A percentile compares a stretch with the other conserved stretches of the same genome.
These are phyloP conservation scores for Mirounga angustirostris DNA, from an alignment of 2,113 vertebrate species.

Conservation along the genomic window DNA sequence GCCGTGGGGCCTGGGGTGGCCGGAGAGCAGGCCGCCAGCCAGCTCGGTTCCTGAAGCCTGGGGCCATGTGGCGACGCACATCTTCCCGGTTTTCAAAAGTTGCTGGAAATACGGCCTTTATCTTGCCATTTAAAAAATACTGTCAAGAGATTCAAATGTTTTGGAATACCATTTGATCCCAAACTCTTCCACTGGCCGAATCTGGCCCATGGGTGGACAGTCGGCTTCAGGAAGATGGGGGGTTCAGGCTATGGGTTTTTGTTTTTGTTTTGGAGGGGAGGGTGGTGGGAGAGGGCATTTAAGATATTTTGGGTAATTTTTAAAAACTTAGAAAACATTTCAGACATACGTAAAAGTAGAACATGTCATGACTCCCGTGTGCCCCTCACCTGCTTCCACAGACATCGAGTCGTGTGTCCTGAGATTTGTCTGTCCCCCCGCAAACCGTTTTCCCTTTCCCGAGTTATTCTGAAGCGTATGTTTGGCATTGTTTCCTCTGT, in stretches of 20 bases:
- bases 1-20: background rate
- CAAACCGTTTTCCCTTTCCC: no score
- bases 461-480: background rate
- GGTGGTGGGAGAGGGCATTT: background rate
- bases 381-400: accelerated
- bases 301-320: background rate
- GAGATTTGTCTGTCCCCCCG: no score
- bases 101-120: background rate
- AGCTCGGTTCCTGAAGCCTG: background rate
- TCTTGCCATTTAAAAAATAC: background rate
- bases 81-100: background rate
- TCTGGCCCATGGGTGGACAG: background rate
- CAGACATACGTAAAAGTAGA: background rate
- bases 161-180: background rate
- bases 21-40: accelerated
- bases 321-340: background rate
- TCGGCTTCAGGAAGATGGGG: background rate
- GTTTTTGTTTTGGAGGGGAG: background rate
- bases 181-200: background rate
- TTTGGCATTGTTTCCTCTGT: no score
- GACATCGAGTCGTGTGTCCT: accelerated
- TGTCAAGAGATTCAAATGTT: background rate
- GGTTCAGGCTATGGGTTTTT: background rate
- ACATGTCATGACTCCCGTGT: accelerated
- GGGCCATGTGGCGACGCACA: accelerated